Evolutionary conservation across 1,140 invertebrate species (phyloP), one percentile per base, ranked within the genome.

Genomic region (Camponotus vicinus): DNA sequence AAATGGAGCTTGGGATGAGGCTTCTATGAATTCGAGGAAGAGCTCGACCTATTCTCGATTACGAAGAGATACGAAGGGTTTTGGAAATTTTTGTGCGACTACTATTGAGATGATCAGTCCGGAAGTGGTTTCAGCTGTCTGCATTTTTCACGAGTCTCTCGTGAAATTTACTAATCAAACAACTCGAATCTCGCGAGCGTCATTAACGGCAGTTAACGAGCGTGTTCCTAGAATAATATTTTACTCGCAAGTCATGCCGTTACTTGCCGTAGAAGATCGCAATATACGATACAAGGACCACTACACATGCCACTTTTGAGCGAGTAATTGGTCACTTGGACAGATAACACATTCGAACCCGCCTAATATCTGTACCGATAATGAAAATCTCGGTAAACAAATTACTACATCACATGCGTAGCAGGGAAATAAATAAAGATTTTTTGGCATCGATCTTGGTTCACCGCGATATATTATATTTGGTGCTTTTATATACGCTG

Each of bases 191-290:
- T 59, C 69, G 40, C 59, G 49, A 73, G 34, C 34, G 45, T 49
- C 45, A 52, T 83, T 37, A 83, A 75, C 55, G 40, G 37, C 18
- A 15, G n/a, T 76, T 67, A 82, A 82, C 49, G 67, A 71, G 69
- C 69, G 11, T 55, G 55, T 18, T 52, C 55, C 49, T 21, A 6
- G 55, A 40, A 83, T 45, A 75, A 83, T 75, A 75, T 75, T 75
- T 83, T 73, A 83, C 61, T 63, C 55, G 79, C 66, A 42, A 77
- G 75, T 63, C 76, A 32, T 67, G 67, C 66, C 67, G 67, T 82
- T 82, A 82, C 37, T 57, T 18, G 37, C 67, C 27, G 79, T 52
- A 52, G 49, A 71, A 82, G 21, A 40, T 73, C 69, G 79, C 45
- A 83, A 83, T 61, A 61, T 3, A 42, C 69, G 79, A 83, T 75